A percentile compares a stretch with the other conserved stretches of the same genome.
phyloP scores from a whole-genome alignment of 1,140 invertebrate genomes.

The Drosophila malerkotliana region DNA sequence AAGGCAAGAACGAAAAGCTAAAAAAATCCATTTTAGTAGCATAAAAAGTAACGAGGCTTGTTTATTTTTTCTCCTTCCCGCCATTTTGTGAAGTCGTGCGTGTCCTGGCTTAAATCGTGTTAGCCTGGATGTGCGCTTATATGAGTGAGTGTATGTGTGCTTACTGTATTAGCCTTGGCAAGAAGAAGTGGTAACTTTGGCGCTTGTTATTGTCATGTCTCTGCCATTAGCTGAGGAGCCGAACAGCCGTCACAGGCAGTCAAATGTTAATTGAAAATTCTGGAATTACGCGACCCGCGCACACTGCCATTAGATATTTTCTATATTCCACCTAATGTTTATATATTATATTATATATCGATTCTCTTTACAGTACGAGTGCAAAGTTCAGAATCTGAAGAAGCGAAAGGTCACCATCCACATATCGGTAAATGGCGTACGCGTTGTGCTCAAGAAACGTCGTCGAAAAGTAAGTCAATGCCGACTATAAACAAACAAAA shows the following conservation, averaged over 20 bases:
- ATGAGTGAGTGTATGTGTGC: constrained; percentile 23
- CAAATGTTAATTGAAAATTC: constrained; percentile 79
- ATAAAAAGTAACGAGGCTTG: constrained; percentile 69
- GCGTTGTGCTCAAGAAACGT: constrained; percentile 93
- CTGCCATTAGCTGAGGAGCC: constrained; percentile 55
- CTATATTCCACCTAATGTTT: neutral
- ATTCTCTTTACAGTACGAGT: constrained; percentile 92
- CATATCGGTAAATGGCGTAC: constrained; percentile 97
- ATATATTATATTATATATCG: neutral
- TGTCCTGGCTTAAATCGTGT: constrained; percentile 68
- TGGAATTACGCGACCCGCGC: constrained; percentile 39
- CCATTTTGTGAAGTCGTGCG: constrained; percentile 47
- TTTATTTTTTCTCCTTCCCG: constrained; percentile 52
- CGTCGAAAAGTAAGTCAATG: constrained; percentile 85
- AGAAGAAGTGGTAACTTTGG: constrained; percentile 46
- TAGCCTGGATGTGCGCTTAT: constrained; percentile 29
- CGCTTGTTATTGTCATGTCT: constrained; percentile 78
- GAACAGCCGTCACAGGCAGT: constrained; percentile 53
- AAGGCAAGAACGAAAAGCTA: constrained; percentile 10
- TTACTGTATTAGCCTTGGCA: constrained; percentile 52
- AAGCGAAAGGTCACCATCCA: constrained; percentile 98
- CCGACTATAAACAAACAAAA: constrained; percentile 3
- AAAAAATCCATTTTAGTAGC: constrained; percentile 42
- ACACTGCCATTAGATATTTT: constrained; percentile 9
- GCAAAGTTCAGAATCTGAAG: constrained; percentile 98